Conservation (phyloP, 2,888 invertebrate genomes). For the Artemia sp. region DNA sequence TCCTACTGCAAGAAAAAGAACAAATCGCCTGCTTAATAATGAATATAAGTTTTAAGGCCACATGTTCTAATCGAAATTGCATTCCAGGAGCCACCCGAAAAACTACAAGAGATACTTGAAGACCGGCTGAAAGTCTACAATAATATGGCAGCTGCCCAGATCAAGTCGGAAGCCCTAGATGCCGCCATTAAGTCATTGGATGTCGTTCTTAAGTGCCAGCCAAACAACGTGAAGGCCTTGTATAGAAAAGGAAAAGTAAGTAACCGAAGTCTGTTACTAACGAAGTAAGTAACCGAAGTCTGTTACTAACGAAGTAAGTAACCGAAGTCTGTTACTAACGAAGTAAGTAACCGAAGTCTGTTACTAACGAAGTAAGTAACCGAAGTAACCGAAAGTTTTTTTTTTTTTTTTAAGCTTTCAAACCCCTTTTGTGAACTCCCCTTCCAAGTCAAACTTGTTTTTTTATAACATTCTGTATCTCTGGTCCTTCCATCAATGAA, state of each 20-base stretch:
- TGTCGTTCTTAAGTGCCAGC: slow-evolving; percentile 62
- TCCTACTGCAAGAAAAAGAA: too few species aligned
- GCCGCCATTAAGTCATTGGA: slow-evolving; percentile 67
- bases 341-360: slow-evolving; percentile 32
- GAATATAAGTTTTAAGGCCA: too few species aligned
- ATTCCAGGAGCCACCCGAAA: slow-evolving; percentile 36
- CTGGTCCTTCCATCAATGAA: too few species aligned
- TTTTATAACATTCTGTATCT: too few species aligned
- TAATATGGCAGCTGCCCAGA: slow-evolving; percentile 79
- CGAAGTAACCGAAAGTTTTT: not conserved
- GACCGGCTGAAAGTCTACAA: slow-evolving; percentile 69
- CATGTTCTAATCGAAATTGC: too few species aligned
- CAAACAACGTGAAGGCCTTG: slow-evolving; percentile 73
- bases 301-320: slow-evolving; percentile 37
- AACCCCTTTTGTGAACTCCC: too few species aligned
- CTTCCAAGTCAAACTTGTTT: too few species aligned
- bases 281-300: slow-evolving; percentile 33
- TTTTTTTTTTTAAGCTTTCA: too few species aligned
- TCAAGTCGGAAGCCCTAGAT: slow-evolving; percentile 68
- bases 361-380: slow-evolving; percentile 37
- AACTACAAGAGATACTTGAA: slow-evolving; percentile 50
- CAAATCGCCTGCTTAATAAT: too few species aligned
- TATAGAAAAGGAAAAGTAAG: slow-evolving; percentile 60
- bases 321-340: too few species aligned
- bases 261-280: not conserved